A percentile compares a stretch with the other conserved stretches of the same genome.
phyloP scores from a whole-genome alignment of 2,113 vertebrate genomes.

The Hemichromis elongatus region DNA sequence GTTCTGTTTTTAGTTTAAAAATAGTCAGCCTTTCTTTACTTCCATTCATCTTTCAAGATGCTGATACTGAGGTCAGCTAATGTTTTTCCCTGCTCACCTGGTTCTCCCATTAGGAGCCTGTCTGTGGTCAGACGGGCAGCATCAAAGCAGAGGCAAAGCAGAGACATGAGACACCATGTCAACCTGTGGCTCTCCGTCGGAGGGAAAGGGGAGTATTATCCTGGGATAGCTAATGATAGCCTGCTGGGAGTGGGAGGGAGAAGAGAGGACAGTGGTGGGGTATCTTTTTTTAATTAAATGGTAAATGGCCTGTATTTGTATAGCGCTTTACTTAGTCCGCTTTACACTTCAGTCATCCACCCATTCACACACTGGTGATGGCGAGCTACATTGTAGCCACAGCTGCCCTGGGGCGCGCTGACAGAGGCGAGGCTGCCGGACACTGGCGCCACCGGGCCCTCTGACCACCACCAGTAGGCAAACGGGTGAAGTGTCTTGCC shows the following conservation, averaged over 20 bases:
- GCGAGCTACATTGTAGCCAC: too few relatives aligned
- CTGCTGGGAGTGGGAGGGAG: background rate
- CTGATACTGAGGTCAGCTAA: background rate
- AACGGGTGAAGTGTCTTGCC: too few relatives aligned
- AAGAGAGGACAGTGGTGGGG: fast-evolving
- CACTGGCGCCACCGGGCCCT: too few relatives aligned
- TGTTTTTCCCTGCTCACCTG: background rate
- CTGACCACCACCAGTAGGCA: too few relatives aligned
- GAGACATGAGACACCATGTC: background rate
- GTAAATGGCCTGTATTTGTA: too few relatives aligned
- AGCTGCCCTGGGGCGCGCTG: too few relatives aligned
- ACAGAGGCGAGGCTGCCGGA: too few relatives aligned
- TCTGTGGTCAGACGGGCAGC: background rate
- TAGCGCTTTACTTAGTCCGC: too few relatives aligned
- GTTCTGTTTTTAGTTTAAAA: background rate
- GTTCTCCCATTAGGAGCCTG: background rate
- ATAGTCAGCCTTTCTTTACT: background rate
- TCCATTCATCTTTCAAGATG: background rate
- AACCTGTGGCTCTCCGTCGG: background rate
- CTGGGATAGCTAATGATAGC: background rate
- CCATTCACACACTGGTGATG: too few relatives aligned
- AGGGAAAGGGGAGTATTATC: background rate
- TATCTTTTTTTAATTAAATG: background rate
- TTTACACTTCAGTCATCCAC: too few relatives aligned
- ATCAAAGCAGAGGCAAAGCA: background rate